Conservation (phyloP, 2,888 invertebrate species). For the Drosophila borborema region DNA sequence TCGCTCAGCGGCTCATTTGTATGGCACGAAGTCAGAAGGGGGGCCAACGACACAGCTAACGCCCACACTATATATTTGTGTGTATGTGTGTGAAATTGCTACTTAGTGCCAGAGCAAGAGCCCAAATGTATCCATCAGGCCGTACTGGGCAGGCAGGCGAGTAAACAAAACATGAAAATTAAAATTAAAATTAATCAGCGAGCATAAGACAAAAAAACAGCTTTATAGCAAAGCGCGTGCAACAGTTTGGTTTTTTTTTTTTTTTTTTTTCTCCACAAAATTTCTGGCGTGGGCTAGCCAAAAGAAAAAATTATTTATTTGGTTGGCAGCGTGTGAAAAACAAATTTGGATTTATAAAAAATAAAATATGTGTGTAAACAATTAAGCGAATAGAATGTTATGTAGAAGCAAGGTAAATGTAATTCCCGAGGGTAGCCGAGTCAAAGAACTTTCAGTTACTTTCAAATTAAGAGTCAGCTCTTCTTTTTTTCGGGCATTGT, state of each 20-base stretch:
- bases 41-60: conserved; percentile 18
- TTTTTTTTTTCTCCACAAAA: conserved; percentile 25
- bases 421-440: conserved; percentile 41
- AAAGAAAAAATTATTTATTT: conserved; percentile 16
- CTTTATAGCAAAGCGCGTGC: conserved; percentile 47
- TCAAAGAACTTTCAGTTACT: conserved; percentile 72
- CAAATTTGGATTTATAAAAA: conserved; percentile 50
- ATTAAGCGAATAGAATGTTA: conserved; percentile 59
- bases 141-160: conserved; percentile 21
- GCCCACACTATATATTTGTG: conserved; percentile 35
- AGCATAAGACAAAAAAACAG: conserved; percentile 52
- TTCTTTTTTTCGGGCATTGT: conserved; percentile 43
- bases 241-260: conserved; percentile 32
- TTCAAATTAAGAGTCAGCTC: conserved; percentile 57
- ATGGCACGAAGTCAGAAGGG: conserved; percentile 16
- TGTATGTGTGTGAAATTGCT: conserved; percentile 57
- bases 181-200: conserved; percentile 68
- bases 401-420: conserved; percentile 17
- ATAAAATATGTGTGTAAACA: conserved; percentile 55
- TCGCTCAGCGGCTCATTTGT: conserved; percentile 38
- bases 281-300: conserved; percentile 37
- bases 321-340: conserved; percentile 68
- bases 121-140: conserved; percentile 59
- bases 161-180: conserved; percentile 59
- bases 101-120: conserved; percentile 63